Conservation (phyloP, 2,888 invertebrate genomes). For the Lepetodrilus schrolli region DNA sequence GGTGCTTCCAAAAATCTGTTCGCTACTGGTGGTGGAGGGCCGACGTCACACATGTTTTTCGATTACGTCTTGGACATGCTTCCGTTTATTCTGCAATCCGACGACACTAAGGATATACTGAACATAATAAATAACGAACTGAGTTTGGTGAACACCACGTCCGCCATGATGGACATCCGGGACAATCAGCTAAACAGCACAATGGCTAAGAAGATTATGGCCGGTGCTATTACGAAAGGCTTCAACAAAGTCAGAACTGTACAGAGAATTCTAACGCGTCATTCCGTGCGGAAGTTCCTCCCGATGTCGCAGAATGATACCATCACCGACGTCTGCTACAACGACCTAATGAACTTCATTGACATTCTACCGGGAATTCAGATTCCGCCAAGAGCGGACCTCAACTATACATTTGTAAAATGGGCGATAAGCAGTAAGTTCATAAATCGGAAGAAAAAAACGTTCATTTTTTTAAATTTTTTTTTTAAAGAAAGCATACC, state of each 20-base stretch:
- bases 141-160: slow-evolving; percentile 30
- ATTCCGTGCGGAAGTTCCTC: slow-evolving; percentile 35
- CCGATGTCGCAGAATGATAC: slow-evolving; percentile 36
- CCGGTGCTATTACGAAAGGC: neutral
- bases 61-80: slow-evolving; percentile 8
- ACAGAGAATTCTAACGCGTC: slow-evolving; percentile 19
- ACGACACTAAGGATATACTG: slow-evolving; percentile 27
- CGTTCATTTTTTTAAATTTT: too few relatives aligned
- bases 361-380: slow-evolving; percentile 39
- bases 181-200: neutral
- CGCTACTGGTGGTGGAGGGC: neutral
- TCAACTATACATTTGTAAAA: slow-evolving; percentile 15
- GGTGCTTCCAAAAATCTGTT: neutral
- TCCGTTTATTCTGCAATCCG: slow-evolving; percentile 29
- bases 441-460: too few relatives aligned
- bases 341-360: slow-evolving; percentile 45
- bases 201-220: neutral
- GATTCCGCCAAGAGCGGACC: neutral
- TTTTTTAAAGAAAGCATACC: too few relatives aligned
- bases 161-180: neutral
- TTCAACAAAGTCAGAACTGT: slow-evolving; percentile 1
- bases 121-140: slow-evolving; percentile 33
- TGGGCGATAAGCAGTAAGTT: slow-evolving; percentile 52
- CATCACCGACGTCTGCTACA: slow-evolving; percentile 44
- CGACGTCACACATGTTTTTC: neutral